These are phyloP conservation scores for Papilio polyxenes DNA, from an alignment of 1,140 invertebrate species.

Conservation along the genomic window DNA sequence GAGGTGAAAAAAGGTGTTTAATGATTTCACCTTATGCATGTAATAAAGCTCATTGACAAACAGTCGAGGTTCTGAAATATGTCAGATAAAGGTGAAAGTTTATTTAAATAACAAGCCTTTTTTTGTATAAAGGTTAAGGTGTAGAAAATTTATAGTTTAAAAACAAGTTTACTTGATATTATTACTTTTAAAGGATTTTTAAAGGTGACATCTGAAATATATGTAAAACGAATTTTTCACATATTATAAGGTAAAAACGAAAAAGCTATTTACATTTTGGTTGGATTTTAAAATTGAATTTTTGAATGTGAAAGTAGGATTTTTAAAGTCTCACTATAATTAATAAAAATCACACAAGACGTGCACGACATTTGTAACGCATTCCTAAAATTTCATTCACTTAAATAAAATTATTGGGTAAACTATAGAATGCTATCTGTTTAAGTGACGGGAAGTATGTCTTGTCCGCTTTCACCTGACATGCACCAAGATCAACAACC, in stretches of 20 bases:
- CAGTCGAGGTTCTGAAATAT: background rate
- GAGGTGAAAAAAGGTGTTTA: background rate
- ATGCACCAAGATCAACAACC: background rate
- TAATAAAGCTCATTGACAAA: background rate
- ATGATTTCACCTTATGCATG: background rate
- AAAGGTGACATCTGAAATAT: background rate
- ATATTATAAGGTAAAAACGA: background rate
- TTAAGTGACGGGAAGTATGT: background rate
- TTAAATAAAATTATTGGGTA: background rate
- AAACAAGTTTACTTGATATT: background rate
- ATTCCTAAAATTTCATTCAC: background rate
- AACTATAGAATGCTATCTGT: background rate
- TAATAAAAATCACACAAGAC: no score
- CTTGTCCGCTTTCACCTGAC: background rate
- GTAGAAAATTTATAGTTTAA: background rate
- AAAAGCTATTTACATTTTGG: background rate
- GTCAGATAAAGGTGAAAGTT: slow-evolving; percentile 15
- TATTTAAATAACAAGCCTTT: background rate
- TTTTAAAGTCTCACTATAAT: no score
- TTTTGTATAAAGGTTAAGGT: slow-evolving; percentile 7
- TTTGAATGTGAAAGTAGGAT: no score
- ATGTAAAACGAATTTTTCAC: background rate
- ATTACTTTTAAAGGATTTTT: background rate
- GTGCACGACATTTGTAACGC: background rate
- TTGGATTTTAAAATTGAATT: no score